phyloP scores from a whole-genome alignment of 2,888 invertebrate genomes.

The Drosophila demipolita region DNA sequence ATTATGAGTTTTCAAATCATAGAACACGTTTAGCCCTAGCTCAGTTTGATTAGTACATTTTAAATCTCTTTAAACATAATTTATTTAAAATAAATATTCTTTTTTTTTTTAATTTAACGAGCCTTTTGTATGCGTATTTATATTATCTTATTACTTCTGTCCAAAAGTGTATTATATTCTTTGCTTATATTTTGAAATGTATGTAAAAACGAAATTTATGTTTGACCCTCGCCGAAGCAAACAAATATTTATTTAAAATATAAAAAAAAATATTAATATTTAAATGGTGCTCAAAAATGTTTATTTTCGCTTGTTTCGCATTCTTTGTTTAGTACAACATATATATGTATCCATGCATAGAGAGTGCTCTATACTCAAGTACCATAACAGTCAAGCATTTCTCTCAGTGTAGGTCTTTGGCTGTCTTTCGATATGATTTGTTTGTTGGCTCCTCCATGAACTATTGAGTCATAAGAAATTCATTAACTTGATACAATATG shows the following conservation, averaged over 20 bases:
- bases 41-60: background rate
- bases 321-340: background rate
- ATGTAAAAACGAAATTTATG: background rate
- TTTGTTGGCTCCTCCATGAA: conserved; percentile 17
- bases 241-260: background rate
- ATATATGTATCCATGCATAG: too few species aligned
- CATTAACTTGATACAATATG: conserved; percentile 29
- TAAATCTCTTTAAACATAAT: background rate
- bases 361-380: background rate
- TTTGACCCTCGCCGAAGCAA: too few species aligned
- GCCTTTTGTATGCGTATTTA: too few species aligned
- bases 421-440: background rate
- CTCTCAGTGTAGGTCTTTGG: conserved; percentile 1
- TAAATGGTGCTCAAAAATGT: background rate
- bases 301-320: background rate
- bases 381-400: background rate
- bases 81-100: background rate
- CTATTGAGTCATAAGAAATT: conserved; percentile 50
- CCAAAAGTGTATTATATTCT: background rate
- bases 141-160: background rate
- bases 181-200: background rate
- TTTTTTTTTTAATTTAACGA: background rate
- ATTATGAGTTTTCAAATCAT: background rate
- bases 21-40: background rate
- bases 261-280: background rate